Percentiles rank a stretch among this genome's conserved stretches.
phyloP scores from a whole-genome alignment of 2,797 vertebrate genomes.

The Melanogrammus aeglefinus region DNA sequence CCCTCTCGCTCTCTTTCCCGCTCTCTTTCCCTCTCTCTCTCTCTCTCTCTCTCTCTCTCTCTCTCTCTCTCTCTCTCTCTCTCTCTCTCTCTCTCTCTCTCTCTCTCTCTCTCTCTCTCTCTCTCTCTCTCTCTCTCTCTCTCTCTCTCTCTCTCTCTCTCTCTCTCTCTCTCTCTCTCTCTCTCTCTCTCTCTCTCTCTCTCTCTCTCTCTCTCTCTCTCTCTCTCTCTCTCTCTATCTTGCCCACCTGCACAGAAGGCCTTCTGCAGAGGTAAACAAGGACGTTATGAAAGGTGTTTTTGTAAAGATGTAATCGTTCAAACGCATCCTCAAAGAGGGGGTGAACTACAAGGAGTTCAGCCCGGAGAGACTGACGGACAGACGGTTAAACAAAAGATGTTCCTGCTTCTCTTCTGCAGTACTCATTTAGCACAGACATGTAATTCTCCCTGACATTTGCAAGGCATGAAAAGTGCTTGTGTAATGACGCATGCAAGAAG shows the following conservation, averaged over 20 bases:
- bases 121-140: too few relatives aligned
- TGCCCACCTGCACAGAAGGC: slow-evolving; percentile 3
- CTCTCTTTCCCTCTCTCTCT: not conserved
- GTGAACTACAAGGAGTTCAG: too few relatives aligned
- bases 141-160: too few relatives aligned
- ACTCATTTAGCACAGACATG: too few relatives aligned
- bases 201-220: not conserved
- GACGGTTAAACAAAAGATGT: too few relatives aligned
- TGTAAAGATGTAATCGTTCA: slow-evolving; percentile 44
- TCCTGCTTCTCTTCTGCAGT: too few relatives aligned
- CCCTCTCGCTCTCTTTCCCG: slow-evolving; percentile 8
- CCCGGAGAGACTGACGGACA: too few relatives aligned
- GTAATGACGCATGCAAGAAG: too few relatives aligned
- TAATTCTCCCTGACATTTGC: too few relatives aligned
- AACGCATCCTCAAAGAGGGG: not conserved
- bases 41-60: too few relatives aligned
- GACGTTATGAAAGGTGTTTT: slow-evolving; percentile 51
- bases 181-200: slow-evolving; percentile 10
- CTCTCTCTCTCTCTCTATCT: not conserved
- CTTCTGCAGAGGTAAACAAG: slow-evolving; percentile 47
- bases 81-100: not conserved
- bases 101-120: not conserved
- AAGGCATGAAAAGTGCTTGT: too few relatives aligned
- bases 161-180: too few relatives aligned
- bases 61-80: slow-evolving; percentile 10